Evolutionary conservation across 2,113 vertebrate species (phyloP), one percentile per base, ranked within the genome.

Genomic region (Trichechus manatus): DNA sequence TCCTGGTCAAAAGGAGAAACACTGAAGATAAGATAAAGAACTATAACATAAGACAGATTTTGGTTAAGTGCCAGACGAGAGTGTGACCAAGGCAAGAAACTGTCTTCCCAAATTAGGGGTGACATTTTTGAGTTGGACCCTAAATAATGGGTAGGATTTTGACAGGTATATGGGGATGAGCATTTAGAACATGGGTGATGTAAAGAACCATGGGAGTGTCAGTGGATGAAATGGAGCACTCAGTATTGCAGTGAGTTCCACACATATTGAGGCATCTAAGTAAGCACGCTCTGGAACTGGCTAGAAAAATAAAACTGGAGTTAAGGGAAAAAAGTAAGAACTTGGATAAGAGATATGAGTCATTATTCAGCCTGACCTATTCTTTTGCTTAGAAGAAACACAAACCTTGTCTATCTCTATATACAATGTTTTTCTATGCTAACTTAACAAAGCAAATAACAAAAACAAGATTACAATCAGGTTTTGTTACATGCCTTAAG

Each of bases 301-400:
- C 47, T 39, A 11, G 31, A 31, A 72, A 72, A 84, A 61, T 3
- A 81, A 78, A 89, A 36, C 14, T 50, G 20, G 11, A 78, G 9
- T 68, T 50, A 74, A 85, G 23, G 75, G 19, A 31, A 31, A 90
- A 81, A 81, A 74, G 44, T 33, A 82, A 85, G 50, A 86, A 68
- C 1, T n/a, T 93, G 29, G 64, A 6, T 25, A 78, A 81, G 29
- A 90, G 31, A 44, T 47, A 13, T 1, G n/a, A 86, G 64, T 36
- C 36, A 66, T 56, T 72, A 50, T 14, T 88, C 50, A 81, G 44
- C 42, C 31, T 2, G 10, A 89, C 22, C 20, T 87, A 8, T 63
- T 83, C 39, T 63, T 91, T 96, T 92, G 75, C 42, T 91, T 79
- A 72, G 89, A 39, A 82, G 10, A 72, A 72, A 44, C 42, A 50